phyloP scores from a whole-genome alignment of 1,140 invertebrate genomes.

The Stegodyphus dumicola region DNA sequence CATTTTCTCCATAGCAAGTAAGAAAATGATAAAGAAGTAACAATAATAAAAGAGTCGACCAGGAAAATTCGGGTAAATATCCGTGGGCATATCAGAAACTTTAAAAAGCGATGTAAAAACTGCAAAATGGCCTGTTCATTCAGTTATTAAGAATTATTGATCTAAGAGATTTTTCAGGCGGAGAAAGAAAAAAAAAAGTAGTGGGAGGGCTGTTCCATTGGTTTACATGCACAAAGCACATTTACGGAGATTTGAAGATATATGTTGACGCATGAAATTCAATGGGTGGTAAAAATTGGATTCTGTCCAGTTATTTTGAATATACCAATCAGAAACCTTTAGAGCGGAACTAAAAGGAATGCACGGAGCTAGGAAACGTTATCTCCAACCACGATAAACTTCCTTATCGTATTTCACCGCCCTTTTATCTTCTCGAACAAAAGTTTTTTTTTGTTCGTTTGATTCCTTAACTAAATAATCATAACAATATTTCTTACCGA shows the following conservation, averaged over 20 bases:
- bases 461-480: background rate
- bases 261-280: conserved; percentile 32
- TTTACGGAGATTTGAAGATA: conserved; percentile 55
- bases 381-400: conserved; percentile 30
- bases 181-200: conserved; percentile 3
- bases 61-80: background rate
- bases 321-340: conserved; percentile 47
- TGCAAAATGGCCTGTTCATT: conserved; percentile 8
- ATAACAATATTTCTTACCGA: conserved; percentile 27
- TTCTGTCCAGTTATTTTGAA: conserved; percentile 58
- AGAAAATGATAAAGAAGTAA: background rate
- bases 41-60: background rate
- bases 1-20: conserved; percentile 1
- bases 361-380: conserved; percentile 28
- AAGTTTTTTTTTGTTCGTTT: conserved; percentile 42
- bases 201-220: conserved; percentile 4
- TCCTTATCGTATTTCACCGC: conserved; percentile 36
- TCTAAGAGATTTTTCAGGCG: conserved; percentile 6
- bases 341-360: conserved; percentile 44
- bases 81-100: background rate
- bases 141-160: conserved; percentile 51
- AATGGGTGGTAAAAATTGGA: conserved; percentile 54
- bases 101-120: conserved; percentile 25
- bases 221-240: background rate
- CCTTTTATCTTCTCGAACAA: conserved; percentile 50